Conservation (phyloP, 2,113 vertebrate genomes). For the Rhinopithecus roxellana region DNA sequence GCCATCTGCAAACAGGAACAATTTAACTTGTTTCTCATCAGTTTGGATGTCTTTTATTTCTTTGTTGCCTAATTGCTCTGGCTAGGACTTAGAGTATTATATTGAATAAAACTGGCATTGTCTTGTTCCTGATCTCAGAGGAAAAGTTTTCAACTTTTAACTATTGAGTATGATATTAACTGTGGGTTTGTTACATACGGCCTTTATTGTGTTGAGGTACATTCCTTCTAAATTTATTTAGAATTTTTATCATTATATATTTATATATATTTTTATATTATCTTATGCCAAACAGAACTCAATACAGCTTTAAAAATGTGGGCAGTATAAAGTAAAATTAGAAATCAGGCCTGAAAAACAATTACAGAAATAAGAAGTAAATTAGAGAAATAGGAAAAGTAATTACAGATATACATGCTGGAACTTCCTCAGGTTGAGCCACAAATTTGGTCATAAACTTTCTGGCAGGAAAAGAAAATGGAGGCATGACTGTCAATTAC, state of each 20-base stretch:
- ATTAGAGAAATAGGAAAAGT: neutral
- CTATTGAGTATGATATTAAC: neutral
- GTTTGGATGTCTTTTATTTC: no score
- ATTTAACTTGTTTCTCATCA: no score
- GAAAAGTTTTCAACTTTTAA: neutral
- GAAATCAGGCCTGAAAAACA: neutral
- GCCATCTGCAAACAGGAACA: no score
- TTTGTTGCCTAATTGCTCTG: neutral
- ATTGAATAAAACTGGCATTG: neutral
- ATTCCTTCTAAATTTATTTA: neutral
- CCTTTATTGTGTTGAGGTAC: neutral
- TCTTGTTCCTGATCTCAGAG: neutral
- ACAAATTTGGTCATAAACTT: neutral
- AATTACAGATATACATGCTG: neutral
- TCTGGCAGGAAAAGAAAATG: neutral
- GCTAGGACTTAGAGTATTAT: neutral
- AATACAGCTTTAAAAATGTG: neutral
- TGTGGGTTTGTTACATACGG: neutral
- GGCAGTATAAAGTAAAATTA: neutral
- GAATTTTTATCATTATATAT: neutral
- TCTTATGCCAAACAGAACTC: neutral
- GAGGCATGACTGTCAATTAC: neutral
- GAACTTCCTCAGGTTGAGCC: neutral
- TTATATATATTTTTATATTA: neutral
- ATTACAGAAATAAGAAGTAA: neutral